These are phyloP conservation scores for Drepanosiphum platanoidis DNA, from an alignment of 2,888 invertebrate genomes.

Conservation along the genomic window DNA sequence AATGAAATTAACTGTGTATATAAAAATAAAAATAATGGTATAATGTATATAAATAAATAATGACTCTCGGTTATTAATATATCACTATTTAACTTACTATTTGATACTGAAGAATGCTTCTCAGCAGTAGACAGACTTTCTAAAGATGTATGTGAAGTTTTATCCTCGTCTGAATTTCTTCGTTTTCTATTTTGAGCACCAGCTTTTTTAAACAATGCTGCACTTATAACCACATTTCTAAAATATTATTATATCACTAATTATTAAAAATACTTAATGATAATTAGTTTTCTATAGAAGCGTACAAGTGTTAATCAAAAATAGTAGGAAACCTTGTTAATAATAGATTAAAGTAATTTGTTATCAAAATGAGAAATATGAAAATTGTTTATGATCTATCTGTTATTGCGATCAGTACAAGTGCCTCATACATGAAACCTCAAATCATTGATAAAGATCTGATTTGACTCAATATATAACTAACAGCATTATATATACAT, in stretches of 20 bases:
- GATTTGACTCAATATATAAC: no score
- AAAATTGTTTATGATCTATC: no score
- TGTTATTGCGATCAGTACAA: no score
- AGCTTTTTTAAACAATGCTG: conserved; percentile 86
- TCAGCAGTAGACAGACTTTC: conserved; percentile 49
- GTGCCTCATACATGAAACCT: no score
- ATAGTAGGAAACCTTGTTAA: no score
- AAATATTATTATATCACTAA: background rate
- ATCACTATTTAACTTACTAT: conserved; percentile 49
- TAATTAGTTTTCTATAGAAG: no score
- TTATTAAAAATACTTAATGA: no score
- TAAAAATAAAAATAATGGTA: background rate
- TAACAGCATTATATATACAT: no score
- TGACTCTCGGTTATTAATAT: background rate
- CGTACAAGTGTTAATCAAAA: no score
- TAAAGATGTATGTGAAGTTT: conserved; percentile 56
- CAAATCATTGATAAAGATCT: no score
- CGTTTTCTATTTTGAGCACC: conserved; percentile 71
- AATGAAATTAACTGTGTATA: background rate
- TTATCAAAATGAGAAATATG: no score
- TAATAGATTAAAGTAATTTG: no score
- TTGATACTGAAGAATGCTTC: conserved; percentile 50
- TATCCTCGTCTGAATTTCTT: conserved; percentile 63
- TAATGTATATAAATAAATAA: background rate
- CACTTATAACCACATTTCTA: conserved; percentile 85